These are phyloP conservation scores for Gymnorhina tibicen DNA, from an alignment of 2,113 vertebrate genomes.

Conservation along the genomic window DNA sequence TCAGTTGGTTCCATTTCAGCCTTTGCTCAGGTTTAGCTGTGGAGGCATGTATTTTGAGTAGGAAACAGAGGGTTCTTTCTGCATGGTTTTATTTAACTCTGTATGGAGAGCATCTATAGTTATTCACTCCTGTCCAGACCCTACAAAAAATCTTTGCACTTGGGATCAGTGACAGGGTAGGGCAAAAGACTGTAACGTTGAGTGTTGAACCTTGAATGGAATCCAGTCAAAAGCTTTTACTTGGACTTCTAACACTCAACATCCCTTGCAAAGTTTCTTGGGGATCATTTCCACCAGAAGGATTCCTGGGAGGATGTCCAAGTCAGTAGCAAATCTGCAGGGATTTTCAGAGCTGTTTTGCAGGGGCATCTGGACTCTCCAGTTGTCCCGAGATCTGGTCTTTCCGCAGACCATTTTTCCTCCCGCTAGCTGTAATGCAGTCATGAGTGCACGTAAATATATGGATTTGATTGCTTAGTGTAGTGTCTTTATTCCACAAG, in stretches of 20 bases:
- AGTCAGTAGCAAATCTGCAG: not conserved
- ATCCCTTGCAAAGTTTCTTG: not conserved
- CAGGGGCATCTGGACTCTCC: not conserved
- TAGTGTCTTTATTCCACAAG: not conserved
- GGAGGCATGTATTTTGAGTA: not conserved
- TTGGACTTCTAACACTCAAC: not conserved
- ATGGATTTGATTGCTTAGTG: not conserved
- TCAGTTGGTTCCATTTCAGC: not conserved
- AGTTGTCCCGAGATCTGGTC: not conserved
- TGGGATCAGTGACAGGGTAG: not conserved
- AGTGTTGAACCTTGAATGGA: not conserved
- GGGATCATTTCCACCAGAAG: not conserved
- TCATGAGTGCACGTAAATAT: not conserved
- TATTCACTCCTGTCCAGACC: not conserved
- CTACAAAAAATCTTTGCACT: not conserved
- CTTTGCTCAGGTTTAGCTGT: not conserved
- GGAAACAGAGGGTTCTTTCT: not conserved
- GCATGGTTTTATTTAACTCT: not conserved
- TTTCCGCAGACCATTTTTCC: not conserved
- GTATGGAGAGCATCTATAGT: not conserved
- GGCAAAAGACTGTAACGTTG: rapidly evolving
- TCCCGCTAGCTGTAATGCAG: not conserved
- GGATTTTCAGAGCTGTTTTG: not conserved
- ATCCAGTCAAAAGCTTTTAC: not conserved
- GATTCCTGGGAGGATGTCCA: not conserved